Conservation (phyloP, 2,797 vertebrate genomes). For the Paramormyrops hopkinsi region DNA sequence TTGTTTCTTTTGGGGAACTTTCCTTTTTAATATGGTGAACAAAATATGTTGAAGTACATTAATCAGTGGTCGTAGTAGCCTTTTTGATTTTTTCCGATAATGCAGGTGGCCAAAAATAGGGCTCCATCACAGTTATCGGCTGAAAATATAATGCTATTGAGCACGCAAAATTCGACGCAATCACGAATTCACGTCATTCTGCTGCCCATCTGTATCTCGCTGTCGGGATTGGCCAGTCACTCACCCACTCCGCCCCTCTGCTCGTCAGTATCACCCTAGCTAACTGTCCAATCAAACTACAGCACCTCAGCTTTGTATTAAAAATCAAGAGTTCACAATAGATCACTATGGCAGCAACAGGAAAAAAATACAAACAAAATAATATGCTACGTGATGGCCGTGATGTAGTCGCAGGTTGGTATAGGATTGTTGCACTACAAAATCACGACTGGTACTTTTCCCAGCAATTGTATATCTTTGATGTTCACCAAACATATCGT, state of each 20-base stretch:
- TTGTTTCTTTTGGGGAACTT: background rate
- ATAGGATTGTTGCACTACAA: background rate
- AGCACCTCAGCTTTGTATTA: slow-evolving; percentile 49
- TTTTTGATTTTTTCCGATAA: background rate
- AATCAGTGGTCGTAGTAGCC: background rate
- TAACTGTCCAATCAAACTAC: slow-evolving; percentile 53
- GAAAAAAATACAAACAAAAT: slow-evolving; percentile 42
- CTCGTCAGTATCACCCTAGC: slow-evolving; percentile 52
- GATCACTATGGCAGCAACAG: slow-evolving; percentile 59
- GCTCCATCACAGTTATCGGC: background rate
- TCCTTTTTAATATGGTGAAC: background rate
- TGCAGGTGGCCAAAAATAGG: background rate
- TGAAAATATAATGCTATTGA: background rate
- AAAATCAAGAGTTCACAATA: slow-evolving; percentile 66
- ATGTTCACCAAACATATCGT: background rate
- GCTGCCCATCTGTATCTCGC: background rate
- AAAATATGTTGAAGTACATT: background rate
- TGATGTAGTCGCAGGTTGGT: slow-evolving; percentile 24
- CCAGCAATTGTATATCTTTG: background rate
- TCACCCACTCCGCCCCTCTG: slow-evolving; percentile 29
- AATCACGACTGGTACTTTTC: background rate
- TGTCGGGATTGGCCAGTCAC: slow-evolving; percentile 28
- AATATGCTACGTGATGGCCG: background rate
- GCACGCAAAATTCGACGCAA: background rate
- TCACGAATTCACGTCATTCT: background rate